Percentiles rank a stretch among this genome's conserved stretches.
Evolutionary conservation across 2,113 vertebrate species (phyloP).

Genomic region (Smithornis capensis): DNA sequence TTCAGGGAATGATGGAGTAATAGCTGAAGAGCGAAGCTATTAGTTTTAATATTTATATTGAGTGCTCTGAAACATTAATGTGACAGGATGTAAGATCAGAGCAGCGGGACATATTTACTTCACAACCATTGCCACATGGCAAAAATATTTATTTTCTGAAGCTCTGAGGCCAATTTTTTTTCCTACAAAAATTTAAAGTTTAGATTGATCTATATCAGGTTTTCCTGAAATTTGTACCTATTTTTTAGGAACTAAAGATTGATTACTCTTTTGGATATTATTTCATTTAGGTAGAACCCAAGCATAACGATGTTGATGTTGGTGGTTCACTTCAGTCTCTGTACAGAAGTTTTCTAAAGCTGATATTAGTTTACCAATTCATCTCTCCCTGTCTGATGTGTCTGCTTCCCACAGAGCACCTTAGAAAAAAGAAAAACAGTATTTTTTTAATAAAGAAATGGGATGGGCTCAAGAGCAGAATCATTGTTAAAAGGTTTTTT

Average conservation of each 20-base stretch:
- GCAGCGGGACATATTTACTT: slow-evolving; percentile 92
- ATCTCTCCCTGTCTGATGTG: background rate
- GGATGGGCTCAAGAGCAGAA: background rate
- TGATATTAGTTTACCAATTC: background rate
- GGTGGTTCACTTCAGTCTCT: rapidly evolving
- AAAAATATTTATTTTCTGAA: slow-evolving; percentile 89
- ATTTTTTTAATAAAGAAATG: background rate
- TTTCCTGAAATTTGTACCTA: slow-evolving; percentile 22
- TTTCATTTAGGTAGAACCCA: background rate
- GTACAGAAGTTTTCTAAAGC: background rate
- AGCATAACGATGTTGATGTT: background rate
- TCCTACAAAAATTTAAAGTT: slow-evolving; percentile 55
- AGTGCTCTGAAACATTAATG: slow-evolving; percentile 99
- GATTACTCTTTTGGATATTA: background rate
- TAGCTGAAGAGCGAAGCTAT: slow-evolving; percentile 99
- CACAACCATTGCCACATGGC: slow-evolving; percentile 83
- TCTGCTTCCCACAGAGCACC: background rate
- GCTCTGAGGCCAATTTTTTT: slow-evolving; percentile 73
- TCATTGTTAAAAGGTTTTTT: background rate
- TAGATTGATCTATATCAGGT: slow-evolving; percentile 9
- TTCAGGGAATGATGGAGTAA: slow-evolving; percentile 98
- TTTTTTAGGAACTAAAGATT: background rate
- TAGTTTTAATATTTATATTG: slow-evolving; percentile 99
- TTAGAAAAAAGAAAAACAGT: background rate
- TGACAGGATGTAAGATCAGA: slow-evolving; percentile 99